Evolutionary conservation across 2,888 invertebrate species (phyloP).

Genomic region (Tetanocera ferruginea): DNA sequence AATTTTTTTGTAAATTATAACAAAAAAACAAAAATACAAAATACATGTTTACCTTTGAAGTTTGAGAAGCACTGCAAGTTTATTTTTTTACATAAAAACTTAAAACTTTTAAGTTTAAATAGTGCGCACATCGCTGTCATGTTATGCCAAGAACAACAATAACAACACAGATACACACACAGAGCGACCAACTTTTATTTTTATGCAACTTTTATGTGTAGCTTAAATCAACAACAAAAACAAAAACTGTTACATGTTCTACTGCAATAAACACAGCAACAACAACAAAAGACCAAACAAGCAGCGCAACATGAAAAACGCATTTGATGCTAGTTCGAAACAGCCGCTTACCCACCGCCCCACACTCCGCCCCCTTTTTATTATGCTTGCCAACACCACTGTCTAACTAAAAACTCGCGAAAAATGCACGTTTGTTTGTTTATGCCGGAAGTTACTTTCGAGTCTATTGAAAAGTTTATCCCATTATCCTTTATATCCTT

Average conservation of each 20-base stretch:
- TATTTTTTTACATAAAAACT: neutral
- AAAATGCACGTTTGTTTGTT: neutral
- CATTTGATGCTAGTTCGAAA: neutral
- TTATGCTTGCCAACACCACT: neutral
- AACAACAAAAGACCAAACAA: conserved; percentile 38
- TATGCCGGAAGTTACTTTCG: conserved; percentile 40
- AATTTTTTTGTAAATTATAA: no score
- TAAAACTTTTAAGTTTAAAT: neutral
- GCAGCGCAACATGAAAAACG: conserved; percentile 1
- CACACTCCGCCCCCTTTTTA: neutral
- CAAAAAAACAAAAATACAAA: no score
- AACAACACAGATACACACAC: neutral
- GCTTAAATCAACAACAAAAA: neutral
- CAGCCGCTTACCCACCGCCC: neutral
- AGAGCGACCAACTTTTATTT: conserved; percentile 11
- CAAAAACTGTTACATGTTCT: neutral
- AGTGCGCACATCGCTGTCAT: neutral
- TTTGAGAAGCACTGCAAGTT: neutral
- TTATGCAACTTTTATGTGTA: neutral
- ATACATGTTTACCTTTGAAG: no score
- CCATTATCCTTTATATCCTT: conserved; percentile 44
- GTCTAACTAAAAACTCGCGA: neutral
- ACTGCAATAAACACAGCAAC: conserved; percentile 5
- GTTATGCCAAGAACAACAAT: neutral
- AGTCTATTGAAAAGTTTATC: conserved; percentile 45